Percentiles rank a stretch among this genome's conserved stretches.
phyloP scores from a whole-genome alignment of 1,140 invertebrate genomes.

The Agrilus planipennis region DNA sequence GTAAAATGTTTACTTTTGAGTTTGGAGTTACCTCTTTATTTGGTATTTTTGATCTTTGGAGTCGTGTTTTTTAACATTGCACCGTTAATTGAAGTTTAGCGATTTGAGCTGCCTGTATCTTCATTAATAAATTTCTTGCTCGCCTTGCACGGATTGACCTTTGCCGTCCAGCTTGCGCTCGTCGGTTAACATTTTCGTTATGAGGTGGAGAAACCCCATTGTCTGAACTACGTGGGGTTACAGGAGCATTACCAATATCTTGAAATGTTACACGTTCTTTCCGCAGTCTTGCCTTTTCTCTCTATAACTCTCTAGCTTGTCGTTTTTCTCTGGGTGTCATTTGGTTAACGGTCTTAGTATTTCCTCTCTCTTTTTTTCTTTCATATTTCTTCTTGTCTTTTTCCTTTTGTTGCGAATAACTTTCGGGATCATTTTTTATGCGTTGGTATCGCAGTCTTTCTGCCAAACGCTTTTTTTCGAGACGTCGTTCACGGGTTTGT shows the following conservation, averaged over 20 bases:
- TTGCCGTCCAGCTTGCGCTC: background rate
- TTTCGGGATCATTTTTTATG: constrained; percentile 17
- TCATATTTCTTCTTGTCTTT: constrained; percentile 13
- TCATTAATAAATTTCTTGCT: background rate
- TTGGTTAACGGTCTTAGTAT: constrained; percentile 13
- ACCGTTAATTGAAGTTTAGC: background rate
- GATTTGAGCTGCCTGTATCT: background rate
- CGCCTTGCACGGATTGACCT: background rate
- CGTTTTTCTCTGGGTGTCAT: constrained; percentile 15
- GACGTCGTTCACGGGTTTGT: constrained; percentile 13
- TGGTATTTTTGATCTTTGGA: background rate
- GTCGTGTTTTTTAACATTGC: too few species aligned
- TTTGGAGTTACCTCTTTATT: background rate
- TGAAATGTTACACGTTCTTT: constrained; percentile 1
- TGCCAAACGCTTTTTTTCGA: constrained; percentile 17
- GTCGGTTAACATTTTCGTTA: background rate
- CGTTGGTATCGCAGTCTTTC: constrained; percentile 18
- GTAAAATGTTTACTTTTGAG: too few species aligned
- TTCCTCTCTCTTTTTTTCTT: constrained; percentile 15
- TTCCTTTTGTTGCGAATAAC: constrained; percentile 13
- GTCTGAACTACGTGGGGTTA: background rate
- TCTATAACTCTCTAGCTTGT: constrained; percentile 11
- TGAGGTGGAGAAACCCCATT: background rate
- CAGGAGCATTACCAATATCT: background rate
- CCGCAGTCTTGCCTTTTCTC: constrained; percentile 8